Evolutionary conservation across 2,888 invertebrate genomes (phyloP).

Genomic region (Luperina nickerlii): DNA sequence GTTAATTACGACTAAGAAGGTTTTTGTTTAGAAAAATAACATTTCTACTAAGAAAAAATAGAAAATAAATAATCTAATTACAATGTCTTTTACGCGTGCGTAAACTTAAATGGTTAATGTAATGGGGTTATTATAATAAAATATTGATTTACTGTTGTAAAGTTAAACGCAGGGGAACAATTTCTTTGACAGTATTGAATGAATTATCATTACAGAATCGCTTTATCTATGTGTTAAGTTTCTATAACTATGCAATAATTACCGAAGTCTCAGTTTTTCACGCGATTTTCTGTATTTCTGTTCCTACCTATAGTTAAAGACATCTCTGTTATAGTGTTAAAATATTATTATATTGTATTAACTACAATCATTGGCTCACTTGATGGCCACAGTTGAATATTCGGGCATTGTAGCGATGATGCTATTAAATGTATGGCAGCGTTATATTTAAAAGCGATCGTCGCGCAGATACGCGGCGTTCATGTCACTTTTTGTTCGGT

Average conservation of each 20-base stretch:
- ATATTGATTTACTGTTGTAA: constrained; percentile 58
- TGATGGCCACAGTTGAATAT: constrained; percentile 32
- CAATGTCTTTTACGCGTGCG: constrained; percentile 51
- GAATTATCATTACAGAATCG: constrained; percentile 59
- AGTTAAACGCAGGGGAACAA: constrained; percentile 67
- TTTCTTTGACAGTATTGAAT: constrained; percentile 72
- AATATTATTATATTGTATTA: constrained; percentile 13
- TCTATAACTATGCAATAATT: constrained; percentile 44
- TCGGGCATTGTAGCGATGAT: constrained; percentile 43
- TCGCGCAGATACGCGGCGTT: neutral
- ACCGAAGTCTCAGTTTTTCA: constrained; percentile 22
- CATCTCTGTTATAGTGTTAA: constrained; percentile 43
- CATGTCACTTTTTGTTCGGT: neutral
- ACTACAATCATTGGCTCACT: constrained; percentile 22
- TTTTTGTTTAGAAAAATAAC: constrained; percentile 52
- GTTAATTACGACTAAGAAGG: constrained; percentile 46
- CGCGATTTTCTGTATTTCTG: constrained; percentile 46
- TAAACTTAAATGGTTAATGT: constrained; percentile 48
- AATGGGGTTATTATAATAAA: constrained; percentile 63
- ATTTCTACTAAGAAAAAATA: constrained; percentile 50
- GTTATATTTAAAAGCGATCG: neutral
- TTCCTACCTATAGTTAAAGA: constrained; percentile 50
- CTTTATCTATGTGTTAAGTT: constrained; percentile 53
- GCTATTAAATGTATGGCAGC: constrained; percentile 29
- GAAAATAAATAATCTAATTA: constrained; percentile 54